Base-by-base conservation (phyloP, 2,797 vertebrate genomes). In the Miichthys miiuy region DNA sequence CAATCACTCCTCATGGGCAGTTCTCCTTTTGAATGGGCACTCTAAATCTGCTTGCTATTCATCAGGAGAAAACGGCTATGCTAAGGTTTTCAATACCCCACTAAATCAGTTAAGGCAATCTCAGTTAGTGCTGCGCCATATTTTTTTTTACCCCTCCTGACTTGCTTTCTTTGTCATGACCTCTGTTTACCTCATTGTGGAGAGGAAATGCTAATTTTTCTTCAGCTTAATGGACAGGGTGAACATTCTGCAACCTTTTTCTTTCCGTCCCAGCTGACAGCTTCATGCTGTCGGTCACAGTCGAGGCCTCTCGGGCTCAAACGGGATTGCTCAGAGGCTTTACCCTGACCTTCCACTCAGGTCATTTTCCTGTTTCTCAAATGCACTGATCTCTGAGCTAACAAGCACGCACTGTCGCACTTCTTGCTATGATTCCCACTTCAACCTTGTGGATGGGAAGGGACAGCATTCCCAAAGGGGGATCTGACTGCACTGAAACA, bases 31-130 rank as follows among this genome's bases (percentile, higher is more conserved):
- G 61, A 89, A 88, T 68, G 34, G 82, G 38, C 78, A 77, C 86
- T 89, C 78, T 87, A 74, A 85, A 90, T 84, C 87, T 80, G 82
- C 86, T 90, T 84, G 88, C 75, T 85, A 90, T 93, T 90, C 90
- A 91, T 93, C 86, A 86, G 61, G 78, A 72, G 50, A 81, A 89
- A 88, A 81, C 48, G 20, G 75, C 90, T 72, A 91, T 34, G 66
- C 88, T 90, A 82, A 84, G 89, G 84, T 85, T 89, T 90, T 86
- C 86, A 88, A 75, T 80, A 70, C 72, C 66, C 56, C 77, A 79
- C 77, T 90, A 90, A 91, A 90, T 91, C 88, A 87, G 71, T 87
- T 75, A 76, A 68, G 71, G 85, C 88, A 91, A 88, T 92, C 85
- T 87, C 69, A 58, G 84, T 92, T 92, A 93, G 76, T 88, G 86